These are phyloP conservation scores for Leucoptera coffeella DNA, from an alignment of 2,888 invertebrate genomes.

Conservation along the genomic window DNA sequence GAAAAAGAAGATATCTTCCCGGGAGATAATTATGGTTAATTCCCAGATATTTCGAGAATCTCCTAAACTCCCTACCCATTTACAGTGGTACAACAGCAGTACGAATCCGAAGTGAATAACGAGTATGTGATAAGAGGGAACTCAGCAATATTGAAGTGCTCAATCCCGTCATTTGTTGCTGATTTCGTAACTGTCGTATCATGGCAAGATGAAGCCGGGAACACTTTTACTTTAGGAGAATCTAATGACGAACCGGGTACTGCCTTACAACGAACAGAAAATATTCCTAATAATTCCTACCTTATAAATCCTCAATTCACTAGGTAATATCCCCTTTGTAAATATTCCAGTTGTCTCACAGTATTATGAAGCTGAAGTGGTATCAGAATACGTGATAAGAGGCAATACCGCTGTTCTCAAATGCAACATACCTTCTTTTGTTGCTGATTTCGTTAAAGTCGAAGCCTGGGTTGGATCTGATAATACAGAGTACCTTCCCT, in stretches of 20 bases:
- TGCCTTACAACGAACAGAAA: too few species aligned
- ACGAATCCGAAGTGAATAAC: constrained; percentile 87
- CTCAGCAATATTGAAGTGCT: constrained; percentile 82
- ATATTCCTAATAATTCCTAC: constrained; percentile 2
- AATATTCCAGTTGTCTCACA: constrained; percentile 78
- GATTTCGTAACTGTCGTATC: constrained; percentile 85
- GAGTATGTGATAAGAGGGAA: constrained; percentile 88
- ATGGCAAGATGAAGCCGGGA: constrained; percentile 77
- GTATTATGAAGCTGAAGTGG: constrained; percentile 83
- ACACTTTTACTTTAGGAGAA: constrained; percentile 28
- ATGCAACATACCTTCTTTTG: constrained; percentile 89
- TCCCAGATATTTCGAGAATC: background rate
- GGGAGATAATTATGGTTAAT: constrained; percentile 55
- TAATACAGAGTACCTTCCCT: constrained; percentile 63
- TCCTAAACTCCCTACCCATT: background rate
- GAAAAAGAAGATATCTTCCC: constrained; percentile 67
- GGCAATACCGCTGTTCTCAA: constrained; percentile 84
- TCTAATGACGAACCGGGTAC: constrained; percentile 31
- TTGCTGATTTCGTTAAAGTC: constrained; percentile 86
- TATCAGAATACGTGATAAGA: constrained; percentile 84
- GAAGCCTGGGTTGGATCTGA: constrained; percentile 71
- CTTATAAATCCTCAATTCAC: too few species aligned
- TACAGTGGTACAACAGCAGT: constrained; percentile 84
- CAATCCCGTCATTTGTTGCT: constrained; percentile 86
- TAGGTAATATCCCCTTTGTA: constrained; percentile 1